Percentiles rank a stretch among this genome's conserved stretches.
Evolutionary conservation across 1,140 invertebrate genomes (phyloP).

Genomic region (Heliconius melpomene): DNA sequence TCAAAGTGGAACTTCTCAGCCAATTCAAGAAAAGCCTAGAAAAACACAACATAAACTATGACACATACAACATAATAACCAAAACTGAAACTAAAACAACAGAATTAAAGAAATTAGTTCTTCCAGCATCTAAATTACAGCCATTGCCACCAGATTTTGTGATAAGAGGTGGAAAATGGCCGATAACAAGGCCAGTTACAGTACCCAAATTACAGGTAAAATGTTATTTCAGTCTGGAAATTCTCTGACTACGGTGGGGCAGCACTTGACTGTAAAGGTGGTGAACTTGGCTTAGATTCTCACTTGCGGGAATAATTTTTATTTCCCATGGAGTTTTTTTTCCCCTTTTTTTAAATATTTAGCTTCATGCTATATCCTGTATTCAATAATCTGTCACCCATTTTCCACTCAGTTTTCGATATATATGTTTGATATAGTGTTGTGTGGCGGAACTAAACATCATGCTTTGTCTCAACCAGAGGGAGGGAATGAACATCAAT

Average conservation of each 20-base stretch:
- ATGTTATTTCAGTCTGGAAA: too few species aligned
- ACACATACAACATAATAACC: conserved; percentile 41
- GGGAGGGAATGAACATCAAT: not conserved
- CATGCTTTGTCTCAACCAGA: not conserved
- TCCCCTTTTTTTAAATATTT: too few species aligned
- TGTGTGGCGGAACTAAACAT: not conserved
- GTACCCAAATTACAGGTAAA: conserved; percentile 41
- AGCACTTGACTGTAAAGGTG: too few species aligned
- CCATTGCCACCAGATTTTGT: conserved; percentile 59
- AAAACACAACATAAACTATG: conserved; percentile 45
- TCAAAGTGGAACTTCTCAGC: conserved; percentile 47
- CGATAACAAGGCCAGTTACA: conserved; percentile 8
- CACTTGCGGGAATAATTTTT: too few species aligned
- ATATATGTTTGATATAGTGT: too few species aligned
- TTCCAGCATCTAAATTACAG: conserved; percentile 65
- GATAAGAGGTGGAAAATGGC: conserved; percentile 30
- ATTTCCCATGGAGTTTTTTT: too few species aligned
- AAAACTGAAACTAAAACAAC: conserved; percentile 16
- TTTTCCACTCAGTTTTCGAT: not conserved
- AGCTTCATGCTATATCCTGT: too few species aligned
- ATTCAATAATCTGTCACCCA: too few species aligned
- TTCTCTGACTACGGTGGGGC: too few species aligned
- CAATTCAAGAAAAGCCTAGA: conserved; percentile 50
- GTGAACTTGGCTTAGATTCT: too few species aligned
- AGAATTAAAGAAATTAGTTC: conserved; percentile 49